Evolutionary conservation across 2,888 invertebrate species (phyloP).

Genomic region (Bellardia bayeri): DNA sequence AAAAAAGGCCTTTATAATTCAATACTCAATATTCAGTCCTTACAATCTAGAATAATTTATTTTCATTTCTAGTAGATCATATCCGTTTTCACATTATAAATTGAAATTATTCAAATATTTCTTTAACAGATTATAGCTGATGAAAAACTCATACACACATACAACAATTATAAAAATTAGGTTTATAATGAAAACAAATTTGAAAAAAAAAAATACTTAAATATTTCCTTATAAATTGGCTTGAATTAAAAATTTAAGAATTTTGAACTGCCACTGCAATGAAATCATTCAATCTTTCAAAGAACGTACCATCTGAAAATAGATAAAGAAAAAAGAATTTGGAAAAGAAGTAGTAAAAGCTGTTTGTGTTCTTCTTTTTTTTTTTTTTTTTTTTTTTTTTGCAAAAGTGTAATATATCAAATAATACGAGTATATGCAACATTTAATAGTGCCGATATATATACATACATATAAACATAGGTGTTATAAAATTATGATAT

Average conservation of each 20-base stretch:
- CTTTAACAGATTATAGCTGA: no score
- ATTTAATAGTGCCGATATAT: slow-evolving; percentile 23
- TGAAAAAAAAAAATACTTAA: slow-evolving; percentile 57
- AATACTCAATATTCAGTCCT: no score
- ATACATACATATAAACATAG: not conserved
- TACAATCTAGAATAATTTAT: no score
- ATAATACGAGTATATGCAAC: slow-evolving; percentile 23
- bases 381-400: slow-evolving; percentile 10
- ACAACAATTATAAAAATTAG: not conserved
- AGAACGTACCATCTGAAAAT: slow-evolving; percentile 69
- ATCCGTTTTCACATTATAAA: no score
- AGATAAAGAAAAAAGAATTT: slow-evolving; percentile 66
- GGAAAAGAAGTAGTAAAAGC: slow-evolving; percentile 62
- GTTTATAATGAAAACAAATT: not conserved
- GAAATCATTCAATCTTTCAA: slow-evolving; percentile 62
- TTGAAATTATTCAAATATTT: no score
- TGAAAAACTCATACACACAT: not conserved
- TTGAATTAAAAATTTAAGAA: slow-evolving; percentile 59
- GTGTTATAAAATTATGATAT: no score
- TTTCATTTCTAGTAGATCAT: no score
- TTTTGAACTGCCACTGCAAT: slow-evolving; percentile 64
- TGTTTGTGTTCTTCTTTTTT: slow-evolving; percentile 11
- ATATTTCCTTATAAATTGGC: slow-evolving; percentile 34
- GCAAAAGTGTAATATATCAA: not conserved
- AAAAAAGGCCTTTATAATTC: no score